Conservation (phyloP, 1,140 invertebrate genomes). For the Drosophila mayri region DNA sequence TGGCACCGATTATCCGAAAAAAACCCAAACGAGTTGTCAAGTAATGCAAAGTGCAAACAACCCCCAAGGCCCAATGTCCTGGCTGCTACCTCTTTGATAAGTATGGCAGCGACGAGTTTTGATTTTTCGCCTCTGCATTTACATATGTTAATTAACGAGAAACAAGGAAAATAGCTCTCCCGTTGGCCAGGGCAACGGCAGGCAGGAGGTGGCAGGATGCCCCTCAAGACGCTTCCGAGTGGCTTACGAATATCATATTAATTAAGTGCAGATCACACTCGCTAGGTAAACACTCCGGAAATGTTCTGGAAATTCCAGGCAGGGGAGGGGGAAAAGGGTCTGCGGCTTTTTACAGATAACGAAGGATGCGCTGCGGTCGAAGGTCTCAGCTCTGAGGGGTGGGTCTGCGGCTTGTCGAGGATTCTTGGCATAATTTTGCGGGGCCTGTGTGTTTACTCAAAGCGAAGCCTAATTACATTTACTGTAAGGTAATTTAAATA, state of each 20-base stretch:
- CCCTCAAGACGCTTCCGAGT: constrained; percentile 30
- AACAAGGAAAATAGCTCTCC: constrained; percentile 45
- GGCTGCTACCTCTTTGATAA: constrained; percentile 39
- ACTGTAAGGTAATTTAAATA: constrained; percentile 26
- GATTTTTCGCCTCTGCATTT: constrained; percentile 81
- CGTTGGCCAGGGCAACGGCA: constrained; percentile 49
- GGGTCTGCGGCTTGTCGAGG: constrained; percentile 31
- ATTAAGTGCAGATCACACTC: constrained; percentile 66
- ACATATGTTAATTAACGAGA: constrained; percentile 76
- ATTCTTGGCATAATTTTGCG: constrained; percentile 38
- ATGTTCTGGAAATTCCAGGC: constrained; percentile 1
- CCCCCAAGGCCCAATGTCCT: neutral
- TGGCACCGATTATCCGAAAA: constrained; percentile 51
- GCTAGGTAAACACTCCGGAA: constrained; percentile 39
- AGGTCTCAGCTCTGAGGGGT: constrained; percentile 12
- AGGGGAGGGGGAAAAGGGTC: neutral
- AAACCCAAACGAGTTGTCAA: constrained; percentile 17
- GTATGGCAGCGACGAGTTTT: constrained; percentile 32
- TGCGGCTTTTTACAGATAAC: constrained; percentile 44
- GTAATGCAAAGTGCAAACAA: constrained; percentile 18
- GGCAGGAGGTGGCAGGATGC: constrained; percentile 4
- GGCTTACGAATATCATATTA: constrained; percentile 60
- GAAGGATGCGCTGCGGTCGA: constrained; percentile 29
- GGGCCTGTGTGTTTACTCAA: constrained; percentile 24
- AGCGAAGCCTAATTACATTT: constrained; percentile 41